Conservation (phyloP, 2,797 vertebrate species). For the Epinephelus malabaricus region DNA sequence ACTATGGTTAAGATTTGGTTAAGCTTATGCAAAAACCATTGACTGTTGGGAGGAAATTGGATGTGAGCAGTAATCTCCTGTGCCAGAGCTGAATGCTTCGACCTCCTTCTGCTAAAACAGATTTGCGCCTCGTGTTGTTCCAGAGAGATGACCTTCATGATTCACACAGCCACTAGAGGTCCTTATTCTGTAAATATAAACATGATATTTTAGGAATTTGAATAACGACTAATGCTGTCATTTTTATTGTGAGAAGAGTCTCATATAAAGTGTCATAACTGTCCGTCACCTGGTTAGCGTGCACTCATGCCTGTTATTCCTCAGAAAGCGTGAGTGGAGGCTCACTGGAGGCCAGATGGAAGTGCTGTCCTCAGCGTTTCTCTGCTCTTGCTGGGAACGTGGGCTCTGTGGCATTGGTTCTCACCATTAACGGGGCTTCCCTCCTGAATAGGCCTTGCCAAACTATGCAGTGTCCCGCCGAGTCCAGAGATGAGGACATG, state of each 20-base stretch:
- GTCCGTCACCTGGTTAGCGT: constrained; percentile 51
- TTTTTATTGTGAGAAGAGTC: background rate
- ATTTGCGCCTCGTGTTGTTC: background rate
- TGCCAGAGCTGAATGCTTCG: too few species aligned
- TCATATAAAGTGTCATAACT: constrained; percentile 10
- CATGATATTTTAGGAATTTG: background rate
- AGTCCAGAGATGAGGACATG: constrained; percentile 90
- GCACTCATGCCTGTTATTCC: constrained; percentile 46
- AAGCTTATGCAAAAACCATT: background rate
- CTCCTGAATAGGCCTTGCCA: constrained; percentile 91
- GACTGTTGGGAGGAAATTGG: background rate
- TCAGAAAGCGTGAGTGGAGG: constrained; percentile 36
- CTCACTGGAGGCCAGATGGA: constrained; percentile 61
- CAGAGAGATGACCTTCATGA: background rate
- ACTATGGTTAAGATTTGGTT: background rate
- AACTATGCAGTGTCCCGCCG: constrained; percentile 92
- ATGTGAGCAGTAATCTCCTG: background rate
- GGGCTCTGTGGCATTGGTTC: constrained; percentile 89
- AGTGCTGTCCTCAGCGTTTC: constrained; percentile 75
- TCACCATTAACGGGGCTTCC: constrained; percentile 91
- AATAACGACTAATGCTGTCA: background rate
- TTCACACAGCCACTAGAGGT: constrained; percentile 2
- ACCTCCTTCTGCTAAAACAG: too few species aligned
- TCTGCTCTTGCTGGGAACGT: constrained; percentile 83
- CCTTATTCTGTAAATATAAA: background rate